Evolutionary conservation across 2,888 invertebrate species (phyloP), one percentile per base, ranked within the genome.

Genomic region (Drosophila mulleri): DNA sequence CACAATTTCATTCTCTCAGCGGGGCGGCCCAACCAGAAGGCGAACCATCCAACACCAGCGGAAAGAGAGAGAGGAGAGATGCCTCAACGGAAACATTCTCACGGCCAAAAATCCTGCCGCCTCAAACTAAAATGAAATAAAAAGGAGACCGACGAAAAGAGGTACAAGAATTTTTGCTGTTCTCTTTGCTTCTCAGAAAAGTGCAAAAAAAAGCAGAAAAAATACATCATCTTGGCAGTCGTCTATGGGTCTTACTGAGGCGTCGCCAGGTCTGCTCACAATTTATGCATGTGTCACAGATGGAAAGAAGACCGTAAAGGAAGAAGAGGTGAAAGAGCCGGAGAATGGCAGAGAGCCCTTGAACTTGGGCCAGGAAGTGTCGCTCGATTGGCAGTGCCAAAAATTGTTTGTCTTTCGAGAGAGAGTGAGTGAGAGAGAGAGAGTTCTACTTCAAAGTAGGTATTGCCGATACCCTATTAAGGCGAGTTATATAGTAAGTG

Each of bases 301-400:
- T 42, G 75, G 78, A 57, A 29, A 37, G 50, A 59, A 52, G 37
- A 47, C 29, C 32, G 29, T n/a, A 29, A 41, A 41, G 56, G 12
- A 48, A 14, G 63, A 41, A 16, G 14, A 41, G 58, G 12, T 37
- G 52, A 14, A 53, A 41, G 18, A 37, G 72, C 35, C 29, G 42
- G 14, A 48, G 66, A 39, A 48, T 3, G 11, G 32, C 32, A 32
- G 11, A 32, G 59, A 87, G 84, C 69, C 87, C 83, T 87, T 87
- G 83, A 83, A 83, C 83, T 87, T 87, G 84, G 72, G 54, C 60
- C 70, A 84, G 83, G 84, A 83, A 83, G 84, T 78, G 73, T 56
- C 73, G 80, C 62, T 65, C 83, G 71, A 85, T 81, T 85, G 82
- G 60, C 64, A 65, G 29, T 44, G 59, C n/a, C 52, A 60, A 60